Evolutionary conservation across 2,888 invertebrate genomes (phyloP), one percentile per base, ranked within the genome.

Genomic region (Dromius quadrimaculatus): DNA sequence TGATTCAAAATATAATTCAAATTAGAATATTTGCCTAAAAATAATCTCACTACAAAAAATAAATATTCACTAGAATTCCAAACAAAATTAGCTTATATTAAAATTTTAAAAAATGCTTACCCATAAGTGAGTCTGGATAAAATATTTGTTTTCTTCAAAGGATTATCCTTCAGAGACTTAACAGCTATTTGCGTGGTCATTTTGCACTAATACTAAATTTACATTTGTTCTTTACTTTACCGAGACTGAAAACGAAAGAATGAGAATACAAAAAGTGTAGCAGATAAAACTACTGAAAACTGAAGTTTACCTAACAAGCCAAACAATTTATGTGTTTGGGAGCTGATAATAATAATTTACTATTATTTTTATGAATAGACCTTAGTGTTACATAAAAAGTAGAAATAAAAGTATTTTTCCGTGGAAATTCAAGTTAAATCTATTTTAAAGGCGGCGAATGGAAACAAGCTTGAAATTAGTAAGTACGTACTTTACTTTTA

Each of bases 311-410:
- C 62, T 62, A 38, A 61, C 38, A 19, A 20, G 9, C 8, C 41
- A 34, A n/a, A 20, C 2, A 41, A 62, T 62, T 62, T 62, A 62
- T 62, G 38, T 41, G 22, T 6, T 6, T 23, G 15, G 15, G 13
- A 11, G 23, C 19, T 59, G 62, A 62, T 62, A 62, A 62, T 62
- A 62, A 62, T 62, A 38, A 62, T 62, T 62, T 62, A 62, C 13
- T 62, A 62, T 62, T 62, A 36, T 9, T 62, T 62, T 62, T 62
- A 41, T 62, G 41, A 2, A 2, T 13, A 54, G 50, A 54, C 50
- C 28, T 54, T 54, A 54, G 2, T 32, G 28, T 54, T 54, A 54
- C 50, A 11, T 54, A 54, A 54, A 54, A n/a, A n/a, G n/a, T n/a
- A n/a, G n/a, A n/a, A n/a, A n/a, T n/a, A n/a, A n/a, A n/a, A n/a